phyloP scores from a whole-genome alignment of 2,113 vertebrate genomes.

The Protomyctophum bolini region DNA sequence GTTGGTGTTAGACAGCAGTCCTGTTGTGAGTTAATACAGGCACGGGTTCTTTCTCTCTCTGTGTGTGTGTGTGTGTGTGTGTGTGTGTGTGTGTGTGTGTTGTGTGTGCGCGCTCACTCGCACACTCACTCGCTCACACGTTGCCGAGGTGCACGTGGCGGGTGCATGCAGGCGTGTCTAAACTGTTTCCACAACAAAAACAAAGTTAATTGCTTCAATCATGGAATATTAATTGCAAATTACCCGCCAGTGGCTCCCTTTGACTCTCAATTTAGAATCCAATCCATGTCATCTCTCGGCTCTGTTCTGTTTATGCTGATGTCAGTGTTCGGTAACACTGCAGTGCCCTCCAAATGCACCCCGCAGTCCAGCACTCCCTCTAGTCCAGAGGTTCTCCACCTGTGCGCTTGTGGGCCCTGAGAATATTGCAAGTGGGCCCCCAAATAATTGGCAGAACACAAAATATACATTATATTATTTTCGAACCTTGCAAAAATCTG shows the following conservation, averaged over 20 bases:
- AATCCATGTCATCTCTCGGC: constrained; percentile 45
- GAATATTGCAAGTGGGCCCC: no score
- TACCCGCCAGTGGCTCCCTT: constrained; percentile 54
- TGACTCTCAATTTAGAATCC: constrained; percentile 54
- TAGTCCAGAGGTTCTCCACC: no score
- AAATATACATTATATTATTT: no score
- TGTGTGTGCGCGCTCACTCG: background rate
- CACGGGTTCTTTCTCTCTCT: no score
- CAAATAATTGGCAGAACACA: no score
- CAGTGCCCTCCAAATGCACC: no score
- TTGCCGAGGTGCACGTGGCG: background rate
- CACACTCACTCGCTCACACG: background rate
- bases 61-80: constrained; percentile 10
- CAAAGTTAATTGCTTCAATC: constrained; percentile 72
- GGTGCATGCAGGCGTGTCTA: constrained; percentile 37
- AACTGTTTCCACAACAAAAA: constrained; percentile 67
- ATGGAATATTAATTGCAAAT: constrained; percentile 69
- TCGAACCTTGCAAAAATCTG: no score
- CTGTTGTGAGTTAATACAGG: constrained; percentile 1
- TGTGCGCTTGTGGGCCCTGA: no score
- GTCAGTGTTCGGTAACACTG: no score
- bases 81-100: constrained; percentile 3
- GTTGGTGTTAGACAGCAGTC: constrained; percentile 4
- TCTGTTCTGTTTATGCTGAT: constrained; percentile 3
- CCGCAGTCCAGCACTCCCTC: no score